Conservation (phyloP, 2,888 invertebrate species). For the Morpho achilles region DNA sequence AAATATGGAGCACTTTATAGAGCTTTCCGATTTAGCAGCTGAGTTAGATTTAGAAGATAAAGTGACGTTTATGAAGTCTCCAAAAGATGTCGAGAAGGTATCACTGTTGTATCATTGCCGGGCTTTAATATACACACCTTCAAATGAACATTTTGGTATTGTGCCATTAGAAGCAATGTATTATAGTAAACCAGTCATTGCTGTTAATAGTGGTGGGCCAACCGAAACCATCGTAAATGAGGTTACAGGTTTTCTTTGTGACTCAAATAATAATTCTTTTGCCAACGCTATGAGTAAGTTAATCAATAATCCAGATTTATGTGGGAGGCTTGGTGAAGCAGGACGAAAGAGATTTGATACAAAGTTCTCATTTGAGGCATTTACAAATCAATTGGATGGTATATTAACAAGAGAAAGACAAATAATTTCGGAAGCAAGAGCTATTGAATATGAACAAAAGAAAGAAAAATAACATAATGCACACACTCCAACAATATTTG, state of each 20-base stretch:
- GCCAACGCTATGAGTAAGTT: conserved; percentile 86
- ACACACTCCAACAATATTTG: conserved; percentile 65
- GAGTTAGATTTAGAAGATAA: conserved; percentile 83
- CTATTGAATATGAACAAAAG: conserved; percentile 60
- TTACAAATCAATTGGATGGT: conserved; percentile 83
- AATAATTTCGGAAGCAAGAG: conserved; percentile 59
- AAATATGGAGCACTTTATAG: conserved; percentile 91
- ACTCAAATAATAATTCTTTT: conserved; percentile 84
- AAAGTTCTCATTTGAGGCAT: conserved; percentile 91
- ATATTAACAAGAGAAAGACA: conserved; percentile 68
- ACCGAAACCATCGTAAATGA: conserved; percentile 92
- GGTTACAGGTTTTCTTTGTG: conserved; percentile 89
- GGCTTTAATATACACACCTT: conserved; percentile 95
- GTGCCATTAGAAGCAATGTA: conserved; percentile 99
- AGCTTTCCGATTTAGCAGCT: conserved; percentile 83
- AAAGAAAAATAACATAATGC: conserved; percentile 65
- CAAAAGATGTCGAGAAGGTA: conserved; percentile 91
- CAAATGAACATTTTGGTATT: conserved; percentile 99
- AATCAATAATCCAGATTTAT: conserved; percentile 80
- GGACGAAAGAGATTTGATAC: conserved; percentile 87
- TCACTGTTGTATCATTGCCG: conserved; percentile 87
- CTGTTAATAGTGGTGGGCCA: conserved; percentile 97
- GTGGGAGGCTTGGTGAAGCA: conserved; percentile 84
- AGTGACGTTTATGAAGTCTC: conserved; percentile 92
- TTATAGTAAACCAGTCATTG: conserved; percentile 94